Percentiles rank a stretch among this genome's conserved stretches.
Conservation (phyloP, 2,888 invertebrate genomes). For the Linnaemya vulpina region DNA sequence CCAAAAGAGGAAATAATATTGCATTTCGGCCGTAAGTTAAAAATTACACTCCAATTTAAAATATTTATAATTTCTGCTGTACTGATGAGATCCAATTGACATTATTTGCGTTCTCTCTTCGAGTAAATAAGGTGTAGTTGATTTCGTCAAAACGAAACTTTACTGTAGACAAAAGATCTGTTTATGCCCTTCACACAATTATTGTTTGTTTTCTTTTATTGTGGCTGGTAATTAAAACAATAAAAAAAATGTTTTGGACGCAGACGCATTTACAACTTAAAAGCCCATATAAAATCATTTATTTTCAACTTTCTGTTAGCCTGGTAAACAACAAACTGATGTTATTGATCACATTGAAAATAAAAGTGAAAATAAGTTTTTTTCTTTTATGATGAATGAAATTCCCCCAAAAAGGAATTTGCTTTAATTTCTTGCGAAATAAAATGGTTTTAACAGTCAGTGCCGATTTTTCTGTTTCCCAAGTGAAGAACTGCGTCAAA, state of each 20-base stretch:
- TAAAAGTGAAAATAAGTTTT: slow-evolving; percentile 76
- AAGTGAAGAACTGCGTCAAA: slow-evolving; percentile 41
- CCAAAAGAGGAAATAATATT: no score
- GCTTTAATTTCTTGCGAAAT: no score
- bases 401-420: no score
- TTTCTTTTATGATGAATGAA: neutral
- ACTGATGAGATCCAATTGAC: no score
- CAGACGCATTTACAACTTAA: neutral
- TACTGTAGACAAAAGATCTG: neutral
- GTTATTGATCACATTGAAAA: slow-evolving; percentile 81
- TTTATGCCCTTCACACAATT: neutral
- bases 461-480: slow-evolving; percentile 26
- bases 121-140: neutral
- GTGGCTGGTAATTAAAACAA: neutral
- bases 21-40: no score
- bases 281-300: neutral
- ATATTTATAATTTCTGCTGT: no score
- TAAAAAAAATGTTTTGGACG: neutral
- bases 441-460: no score
- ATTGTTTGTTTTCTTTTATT: neutral
- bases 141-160: neutral
- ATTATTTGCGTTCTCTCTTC: no score
- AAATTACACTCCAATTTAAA: no score
- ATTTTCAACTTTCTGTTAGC: slow-evolving; percentile 36
- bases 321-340: slow-evolving; percentile 60